These are phyloP conservation scores for Labrus mixtus DNA, from an alignment of 2,113 vertebrate species.

Conservation along the genomic window DNA sequence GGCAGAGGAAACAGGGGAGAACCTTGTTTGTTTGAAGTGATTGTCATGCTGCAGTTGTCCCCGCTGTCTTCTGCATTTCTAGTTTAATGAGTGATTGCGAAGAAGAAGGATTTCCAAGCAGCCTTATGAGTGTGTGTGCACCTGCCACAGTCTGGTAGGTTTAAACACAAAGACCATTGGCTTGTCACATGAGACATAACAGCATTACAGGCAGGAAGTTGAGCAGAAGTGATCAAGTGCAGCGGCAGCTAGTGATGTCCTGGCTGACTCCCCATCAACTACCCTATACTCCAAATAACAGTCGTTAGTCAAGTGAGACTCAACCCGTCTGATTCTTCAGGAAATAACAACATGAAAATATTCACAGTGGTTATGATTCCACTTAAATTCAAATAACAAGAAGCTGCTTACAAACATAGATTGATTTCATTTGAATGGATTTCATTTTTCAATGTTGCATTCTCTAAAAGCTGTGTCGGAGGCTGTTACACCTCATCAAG, in stretches of 20 bases:
- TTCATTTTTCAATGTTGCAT: conserved; percentile 41
- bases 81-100: conserved; percentile 48
- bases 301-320: background rate
- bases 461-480: conserved; percentile 26
- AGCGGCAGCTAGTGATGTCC: conserved; percentile 27
- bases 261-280: conserved; percentile 34
- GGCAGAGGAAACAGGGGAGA: conserved; percentile 16
- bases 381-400: conserved; percentile 29
- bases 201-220: conserved; percentile 56
- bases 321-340: conserved; percentile 31
- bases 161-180: conserved; percentile 25
- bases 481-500: conserved; percentile 36
- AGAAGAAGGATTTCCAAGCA: conserved; percentile 51
- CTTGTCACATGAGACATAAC: conserved; percentile 59
- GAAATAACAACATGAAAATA: conserved; percentile 15
- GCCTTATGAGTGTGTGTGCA: conserved; percentile 11
- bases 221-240: conserved; percentile 47
- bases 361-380: conserved; percentile 9
- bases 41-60: conserved; percentile 57
- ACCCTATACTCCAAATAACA: conserved; percentile 3
- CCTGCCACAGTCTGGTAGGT: conserved; percentile 40
- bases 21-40: conserved; percentile 55
- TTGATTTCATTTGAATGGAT: conserved; percentile 48
- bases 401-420: conserved; percentile 12
- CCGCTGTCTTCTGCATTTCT: conserved; percentile 43